Base-by-base conservation (phyloP, 2,888 invertebrate genomes). In the Catocala fraxini region DNA sequence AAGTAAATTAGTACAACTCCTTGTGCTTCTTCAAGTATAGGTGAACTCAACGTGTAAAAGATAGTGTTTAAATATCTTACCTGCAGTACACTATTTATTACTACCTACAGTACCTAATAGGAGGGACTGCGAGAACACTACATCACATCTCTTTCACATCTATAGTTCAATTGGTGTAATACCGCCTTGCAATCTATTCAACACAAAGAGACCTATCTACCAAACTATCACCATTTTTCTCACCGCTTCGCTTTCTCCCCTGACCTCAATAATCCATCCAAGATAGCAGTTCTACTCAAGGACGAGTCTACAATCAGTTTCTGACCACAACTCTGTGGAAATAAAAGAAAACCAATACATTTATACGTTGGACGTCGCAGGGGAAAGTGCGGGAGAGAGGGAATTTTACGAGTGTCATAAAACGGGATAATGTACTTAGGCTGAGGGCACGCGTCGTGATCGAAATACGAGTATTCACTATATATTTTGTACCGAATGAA, bases 351-450 rank as follows among this genome's bases (percentile, higher is more conserved):
- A 68, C 71, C 77, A 70, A 76, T 76, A 74, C 65, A 76, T 65
- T 65, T 75, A 62, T 67, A 47, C 59, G 42, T 47, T 55, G 43
- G 41, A 42, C 39, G 56, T 47, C 42, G 47, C 6, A 51, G 52
- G 7, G 52, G 52, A n/a, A 51, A 9, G 11, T 7, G 25, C 11
- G 46, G 12, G 11, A n/a, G 47, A 59, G 73, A 73, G 69, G 62
- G 60, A 64, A 66, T 65, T 87, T 87, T 87, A 87, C 81, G 87
- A 85, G 65, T 64, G 72, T 77, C 82, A 83, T 87, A 86, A 87
- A 87, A 86, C 68, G 79, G 78, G 84, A 86, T 87, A 83, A 86
- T 87, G 81, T 85, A 86, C 86, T 74, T 70, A 77, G 70, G 56
- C 70, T 68, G 70, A 64, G 71, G 71, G 64, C 49, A 13, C 48